A percentile compares a stretch with the other conserved stretches of the same genome.
These are phyloP conservation scores for Octodonta nipae DNA, from an alignment of 2,888 invertebrate species.

Conservation along the genomic window DNA sequence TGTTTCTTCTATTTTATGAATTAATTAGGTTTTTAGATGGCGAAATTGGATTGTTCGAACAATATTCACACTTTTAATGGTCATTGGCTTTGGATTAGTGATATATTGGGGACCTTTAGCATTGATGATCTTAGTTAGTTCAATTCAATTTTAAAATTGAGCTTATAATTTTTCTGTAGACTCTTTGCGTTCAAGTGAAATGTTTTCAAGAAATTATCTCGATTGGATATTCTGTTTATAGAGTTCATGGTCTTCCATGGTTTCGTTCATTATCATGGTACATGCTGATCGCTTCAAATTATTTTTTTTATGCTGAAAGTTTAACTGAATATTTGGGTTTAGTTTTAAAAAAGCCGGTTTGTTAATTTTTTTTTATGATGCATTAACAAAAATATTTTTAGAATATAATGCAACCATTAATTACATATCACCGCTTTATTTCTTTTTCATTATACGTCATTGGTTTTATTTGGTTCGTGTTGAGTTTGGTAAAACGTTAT, in stretches of 20 bases:
- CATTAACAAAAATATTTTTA: slow-evolving; percentile 32
- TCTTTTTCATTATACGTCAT: slow-evolving; percentile 92
- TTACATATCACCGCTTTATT: slow-evolving; percentile 94
- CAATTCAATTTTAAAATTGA: background rate
- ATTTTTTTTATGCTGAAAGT: slow-evolving; percentile 99
- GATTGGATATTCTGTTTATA: slow-evolving; percentile 96
- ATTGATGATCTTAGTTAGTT: slow-evolving; percentile 84
- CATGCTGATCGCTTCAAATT: slow-evolving; percentile 94
- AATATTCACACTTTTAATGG: slow-evolving; percentile 94
- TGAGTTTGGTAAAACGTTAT: slow-evolving; percentile 94
- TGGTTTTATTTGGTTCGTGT: slow-evolving; percentile 97
- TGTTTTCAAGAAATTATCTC: slow-evolving; percentile 99
- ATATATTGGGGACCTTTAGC: slow-evolving; percentile 94
- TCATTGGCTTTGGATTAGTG: slow-evolving; percentile 79
- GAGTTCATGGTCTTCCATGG: slow-evolving; percentile 97
- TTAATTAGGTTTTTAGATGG: no score
- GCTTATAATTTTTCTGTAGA: slow-evolving; percentile 44
- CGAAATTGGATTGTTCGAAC: slow-evolving; percentile 96
- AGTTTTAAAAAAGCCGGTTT: slow-evolving; percentile 72
- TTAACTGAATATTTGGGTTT: slow-evolving; percentile 96
- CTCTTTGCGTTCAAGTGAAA: slow-evolving; percentile 93
- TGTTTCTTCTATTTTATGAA: no score
- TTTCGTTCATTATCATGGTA: slow-evolving; percentile 99
- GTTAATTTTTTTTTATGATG: slow-evolving; percentile 23
- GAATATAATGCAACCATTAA: slow-evolving; percentile 86